Conservation (phyloP, 2,888 invertebrate species). For the Mystacides longicornis region DNA sequence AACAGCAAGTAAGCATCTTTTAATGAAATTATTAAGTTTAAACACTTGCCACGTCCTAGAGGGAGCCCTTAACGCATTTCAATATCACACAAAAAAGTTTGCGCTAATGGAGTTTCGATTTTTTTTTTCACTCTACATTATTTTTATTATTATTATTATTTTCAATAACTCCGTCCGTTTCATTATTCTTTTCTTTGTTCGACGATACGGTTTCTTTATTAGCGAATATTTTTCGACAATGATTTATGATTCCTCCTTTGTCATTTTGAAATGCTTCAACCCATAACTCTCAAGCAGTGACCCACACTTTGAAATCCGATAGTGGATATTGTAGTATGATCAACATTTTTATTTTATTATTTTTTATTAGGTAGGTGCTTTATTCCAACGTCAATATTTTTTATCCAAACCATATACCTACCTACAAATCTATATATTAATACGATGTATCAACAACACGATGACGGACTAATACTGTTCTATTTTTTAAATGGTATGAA, state of each 20-base stretch:
- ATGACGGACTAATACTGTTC: too few relatives aligned
- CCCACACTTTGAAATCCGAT: too few relatives aligned
- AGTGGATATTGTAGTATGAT: too few relatives aligned
- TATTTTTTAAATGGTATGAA: too few relatives aligned
- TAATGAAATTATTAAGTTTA: constrained; percentile 27
- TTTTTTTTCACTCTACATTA: constrained; percentile 5
- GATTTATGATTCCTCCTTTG: constrained; percentile 20
- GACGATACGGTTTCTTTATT: constrained; percentile 23
- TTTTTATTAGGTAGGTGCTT: too few relatives aligned
- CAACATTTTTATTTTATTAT: too few relatives aligned
- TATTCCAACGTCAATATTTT: too few relatives aligned
- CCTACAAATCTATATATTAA: too few relatives aligned
- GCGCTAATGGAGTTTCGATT: constrained; percentile 23
- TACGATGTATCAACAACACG: too few relatives aligned
- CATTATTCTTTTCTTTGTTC: constrained; percentile 6
- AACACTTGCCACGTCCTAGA: constrained; percentile 12
- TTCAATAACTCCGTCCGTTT: constrained; percentile 8
- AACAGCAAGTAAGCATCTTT: constrained; percentile 27
- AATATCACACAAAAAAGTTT: background rate
- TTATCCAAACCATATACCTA: too few relatives aligned
- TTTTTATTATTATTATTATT: constrained; percentile 5
- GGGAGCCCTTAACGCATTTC: too few relatives aligned
- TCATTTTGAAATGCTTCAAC: background rate
- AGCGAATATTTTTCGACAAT: constrained; percentile 23
- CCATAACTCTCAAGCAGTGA: background rate